Base-by-base conservation (phyloP, 2,113 vertebrate genomes). In the Catharus minimus region DNA sequence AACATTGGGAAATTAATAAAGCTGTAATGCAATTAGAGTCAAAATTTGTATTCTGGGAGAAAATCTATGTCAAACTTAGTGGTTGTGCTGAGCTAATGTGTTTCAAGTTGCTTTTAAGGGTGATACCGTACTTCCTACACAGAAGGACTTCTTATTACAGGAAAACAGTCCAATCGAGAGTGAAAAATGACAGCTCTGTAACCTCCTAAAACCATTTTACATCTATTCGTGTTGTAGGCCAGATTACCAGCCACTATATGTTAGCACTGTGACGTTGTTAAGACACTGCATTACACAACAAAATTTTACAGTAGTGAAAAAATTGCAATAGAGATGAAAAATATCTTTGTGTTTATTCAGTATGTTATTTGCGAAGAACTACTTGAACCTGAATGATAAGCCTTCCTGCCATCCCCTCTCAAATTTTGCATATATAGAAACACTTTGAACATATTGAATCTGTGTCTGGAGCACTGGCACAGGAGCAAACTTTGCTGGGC, bases 1-100 rank as follows among this genome's bases (percentile, higher is more conserved):
- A 96, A 89, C 15, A 72, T 23, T 67, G 13, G 18, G 27, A 85
- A 61, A 93, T 92, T 87, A 86, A 93, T 93, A 93, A 84, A 89
- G 65, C 50, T 74, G 9, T 78, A 87, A 68, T 69, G 7, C 43
- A 53, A 28, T 82, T 93, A 62, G 44, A 82, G 46, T 23, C 88
- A 18, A 57, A 92, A 86, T 64, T 68, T 38, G 6, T 78, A 47
- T 94, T 95, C 90, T 66, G 38, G 13, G 38, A 41, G 28, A 89
- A 55, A 88, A 89, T 8, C 61, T 86, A 19, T 73, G 65, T 52
- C 75, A 94, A 14, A 74, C 47, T 64, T 53, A 32, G 18, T 58
- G 49, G 32, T 52, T 77, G 9, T 60, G 49, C 47, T 62, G 41
- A 64, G 32, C 56, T 88, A 74, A 83, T 52, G 2, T 49, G 46